Base-by-base conservation (phyloP, 2,113 vertebrate species). In the Xiphophorus maculatus region DNA sequence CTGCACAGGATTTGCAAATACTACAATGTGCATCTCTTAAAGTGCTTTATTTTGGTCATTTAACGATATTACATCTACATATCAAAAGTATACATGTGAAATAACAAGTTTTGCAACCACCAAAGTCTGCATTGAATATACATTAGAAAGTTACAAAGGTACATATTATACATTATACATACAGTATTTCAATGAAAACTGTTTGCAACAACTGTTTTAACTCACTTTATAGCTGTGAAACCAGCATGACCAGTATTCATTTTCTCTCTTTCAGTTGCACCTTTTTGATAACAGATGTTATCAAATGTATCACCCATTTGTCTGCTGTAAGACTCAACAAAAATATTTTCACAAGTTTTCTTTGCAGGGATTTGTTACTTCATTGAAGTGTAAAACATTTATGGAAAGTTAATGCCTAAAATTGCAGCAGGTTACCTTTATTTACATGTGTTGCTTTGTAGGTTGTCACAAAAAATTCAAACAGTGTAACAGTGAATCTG, bases 31-130 rank as follows among this genome's bases (percentile, higher is more conserved):
- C 27, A 30, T 25, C 19, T 33, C 3, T 48, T 62, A 30, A 8
- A 22, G 10, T 48, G 6, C 37, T 86, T 86, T 84, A 75, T 74
- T 74, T 13, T 12, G 32, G 17, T 40, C 4, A 28, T 29, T 54
- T 58, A 28, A 60, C 14, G 80, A 15, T 30, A 44, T 28, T 9
- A 11, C 19, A 63, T 25, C 27, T 30, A 32, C 42, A 7, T 54
- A 13, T 67, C 40, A 25, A 4, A 40, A 2, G 65, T 4, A 68
- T 25, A 37, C 40, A 62, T 48, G 40, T 64, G 3, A 79, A 30
- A 61, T 51, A 67, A 44, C 33, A 68, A 42, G 30, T 1, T 48
- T 11, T 33, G n/a, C 10, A 7, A 25, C 61, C n/a, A 37, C 6
- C 7, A 19, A 54, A 54, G 19, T 54, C 54, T 12, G 2, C n/a